phyloP scores from a whole-genome alignment of 2,797 vertebrate genomes.

The Tachyglossus aculeatus region DNA sequence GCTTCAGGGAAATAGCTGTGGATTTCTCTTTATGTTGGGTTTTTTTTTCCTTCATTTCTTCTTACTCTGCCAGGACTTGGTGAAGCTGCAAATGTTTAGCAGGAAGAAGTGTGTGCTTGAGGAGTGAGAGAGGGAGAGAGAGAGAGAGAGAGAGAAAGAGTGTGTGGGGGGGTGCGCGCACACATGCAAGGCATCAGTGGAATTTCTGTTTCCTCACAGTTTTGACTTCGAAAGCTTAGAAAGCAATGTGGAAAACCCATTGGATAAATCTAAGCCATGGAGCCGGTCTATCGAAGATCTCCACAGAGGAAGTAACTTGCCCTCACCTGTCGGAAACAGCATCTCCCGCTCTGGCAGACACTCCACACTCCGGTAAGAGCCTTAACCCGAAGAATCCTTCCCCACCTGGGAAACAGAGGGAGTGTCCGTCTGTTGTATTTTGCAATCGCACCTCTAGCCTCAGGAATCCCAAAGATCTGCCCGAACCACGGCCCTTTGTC shows the following conservation, averaged over 20 bases:
- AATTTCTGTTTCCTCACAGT: constrained; percentile 65
- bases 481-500: too few relatives aligned
- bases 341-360: constrained; percentile 84
- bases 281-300: constrained; percentile 95
- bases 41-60: too few relatives aligned
- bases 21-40: background rate
- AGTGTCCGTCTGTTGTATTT: too few relatives aligned
- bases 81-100: background rate
- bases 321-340: constrained; percentile 89
- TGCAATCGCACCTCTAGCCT: too few relatives aligned
- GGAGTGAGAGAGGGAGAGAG: too few relatives aligned
- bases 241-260: constrained; percentile 82
- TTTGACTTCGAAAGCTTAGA: constrained; percentile 92
- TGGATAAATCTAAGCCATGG: constrained; percentile 91
- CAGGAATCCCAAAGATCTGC: too few relatives aligned
- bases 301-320: constrained; percentile 90
- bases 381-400: fast-evolving
- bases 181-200: background rate
- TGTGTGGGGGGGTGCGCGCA: background rate
- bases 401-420: too few relatives aligned
- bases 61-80: background rate
- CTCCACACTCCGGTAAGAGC: constrained; percentile 77
- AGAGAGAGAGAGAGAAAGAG: too few relatives aligned
- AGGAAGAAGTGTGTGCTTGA: fast-evolving
- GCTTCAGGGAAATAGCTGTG: background rate